These are phyloP conservation scores for Agrochola lota DNA, from an alignment of 2,888 invertebrate species.

Conservation along the genomic window DNA sequence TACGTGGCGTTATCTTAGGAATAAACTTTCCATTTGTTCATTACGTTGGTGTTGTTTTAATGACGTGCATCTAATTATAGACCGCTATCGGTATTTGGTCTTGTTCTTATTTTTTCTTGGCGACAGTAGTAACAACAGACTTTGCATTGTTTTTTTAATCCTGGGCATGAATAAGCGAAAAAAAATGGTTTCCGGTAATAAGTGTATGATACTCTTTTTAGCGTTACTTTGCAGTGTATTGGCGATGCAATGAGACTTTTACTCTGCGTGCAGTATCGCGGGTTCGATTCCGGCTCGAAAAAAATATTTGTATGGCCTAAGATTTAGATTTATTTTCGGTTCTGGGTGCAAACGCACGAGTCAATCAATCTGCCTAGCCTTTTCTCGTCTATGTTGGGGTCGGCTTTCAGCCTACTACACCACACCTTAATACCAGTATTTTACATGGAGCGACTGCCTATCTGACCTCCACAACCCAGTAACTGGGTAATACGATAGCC, in stretches of 20 bases:
- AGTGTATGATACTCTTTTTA: constrained; percentile 13
- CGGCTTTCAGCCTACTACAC: too few relatives aligned
- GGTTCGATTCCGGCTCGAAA: not conserved
- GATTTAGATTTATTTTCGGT: too few relatives aligned
- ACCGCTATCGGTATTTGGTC: constrained; percentile 42
- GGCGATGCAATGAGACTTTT: too few relatives aligned
- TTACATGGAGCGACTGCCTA: too few relatives aligned
- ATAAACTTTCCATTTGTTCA: constrained; percentile 75
- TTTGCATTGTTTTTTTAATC: constrained; percentile 9
- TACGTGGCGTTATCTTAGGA: constrained; percentile 65
- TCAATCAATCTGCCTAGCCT: too few relatives aligned
- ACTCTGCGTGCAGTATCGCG: too few relatives aligned
- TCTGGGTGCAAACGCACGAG: not conserved
- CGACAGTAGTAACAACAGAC: constrained; percentile 2
- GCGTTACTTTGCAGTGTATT: not conserved
- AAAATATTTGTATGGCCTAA: not conserved
- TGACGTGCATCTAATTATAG: constrained; percentile 60
- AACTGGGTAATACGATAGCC: too few relatives aligned
- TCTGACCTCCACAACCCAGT: too few relatives aligned
- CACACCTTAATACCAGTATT: too few relatives aligned
- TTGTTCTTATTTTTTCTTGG: constrained; percentile 44
- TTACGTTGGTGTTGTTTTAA: constrained; percentile 46
- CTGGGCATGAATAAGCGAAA: not conserved
- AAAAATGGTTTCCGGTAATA: constrained; percentile 6
- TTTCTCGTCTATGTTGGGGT: too few relatives aligned